A percentile compares a stretch with the other conserved stretches of the same genome.
Evolutionary conservation across 2,888 invertebrate genomes (phyloP).

Genomic region (Plebejus melissa): DNA sequence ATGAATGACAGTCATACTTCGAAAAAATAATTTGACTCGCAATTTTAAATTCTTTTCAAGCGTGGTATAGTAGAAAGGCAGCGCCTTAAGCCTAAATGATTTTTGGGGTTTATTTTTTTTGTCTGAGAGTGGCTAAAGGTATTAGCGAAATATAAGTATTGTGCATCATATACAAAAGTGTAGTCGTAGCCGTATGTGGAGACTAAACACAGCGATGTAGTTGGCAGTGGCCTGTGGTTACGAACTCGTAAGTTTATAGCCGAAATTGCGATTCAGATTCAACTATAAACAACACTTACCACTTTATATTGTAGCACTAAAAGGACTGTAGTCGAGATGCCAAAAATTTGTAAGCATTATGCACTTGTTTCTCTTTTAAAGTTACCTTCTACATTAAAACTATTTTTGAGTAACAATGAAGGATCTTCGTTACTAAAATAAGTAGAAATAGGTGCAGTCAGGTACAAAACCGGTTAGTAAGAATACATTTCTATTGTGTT

Average conservation of each 20-base stretch:
- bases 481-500: too few relatives aligned
- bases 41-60: neutral
- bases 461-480: too few relatives aligned
- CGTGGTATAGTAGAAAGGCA: neutral
- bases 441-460: too few relatives aligned
- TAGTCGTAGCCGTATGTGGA: neutral
- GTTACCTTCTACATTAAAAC: neutral
- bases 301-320: neutral
- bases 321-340: neutral
- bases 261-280: conserved; percentile 16
- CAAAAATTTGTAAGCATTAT: neutral
- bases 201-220: neutral
- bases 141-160: neutral
- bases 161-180: neutral
- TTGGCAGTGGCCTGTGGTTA: conserved; percentile 12
- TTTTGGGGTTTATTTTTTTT: neutral
- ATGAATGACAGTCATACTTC: neutral
- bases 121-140: neutral
- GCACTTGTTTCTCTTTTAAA: neutral
- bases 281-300: neutral
- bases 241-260: conserved; percentile 11
- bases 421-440: too few relatives aligned
- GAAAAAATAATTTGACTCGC: neutral
- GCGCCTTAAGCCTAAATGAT: neutral
- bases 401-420: neutral